Conservation (phyloP, 2,113 vertebrate genomes). For the Pteropus alecto region DNA sequence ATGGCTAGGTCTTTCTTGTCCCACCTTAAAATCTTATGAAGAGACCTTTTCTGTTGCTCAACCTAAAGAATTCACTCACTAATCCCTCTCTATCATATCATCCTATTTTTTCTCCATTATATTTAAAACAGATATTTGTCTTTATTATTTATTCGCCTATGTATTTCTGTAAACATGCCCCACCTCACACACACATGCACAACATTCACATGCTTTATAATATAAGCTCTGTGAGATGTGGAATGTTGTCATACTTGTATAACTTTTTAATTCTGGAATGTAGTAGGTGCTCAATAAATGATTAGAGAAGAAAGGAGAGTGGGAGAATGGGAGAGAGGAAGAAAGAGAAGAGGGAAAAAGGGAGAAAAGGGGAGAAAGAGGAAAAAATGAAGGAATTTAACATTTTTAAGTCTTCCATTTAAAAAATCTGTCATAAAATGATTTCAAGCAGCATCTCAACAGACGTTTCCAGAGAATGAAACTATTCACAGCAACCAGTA, state of each 20-base stretch:
- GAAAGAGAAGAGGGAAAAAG: not conserved
- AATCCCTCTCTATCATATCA: not conserved
- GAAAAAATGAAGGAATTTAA: not conserved
- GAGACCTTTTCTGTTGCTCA: not conserved
- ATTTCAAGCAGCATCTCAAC: constrained; percentile 21
- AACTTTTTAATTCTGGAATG: not conserved
- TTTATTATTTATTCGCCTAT: not conserved
- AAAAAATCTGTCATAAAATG: constrained; percentile 10
- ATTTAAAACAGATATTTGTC: constrained; percentile 5
- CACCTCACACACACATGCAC: not conserved
- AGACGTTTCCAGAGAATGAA: constrained; percentile 21
- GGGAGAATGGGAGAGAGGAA: not conserved
- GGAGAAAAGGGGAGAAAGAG: not conserved
- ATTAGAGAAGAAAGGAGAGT: not conserved
- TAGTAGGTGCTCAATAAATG: not conserved
- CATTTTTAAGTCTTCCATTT: not conserved
- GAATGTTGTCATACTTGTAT: not conserved
- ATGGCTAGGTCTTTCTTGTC: not conserved
- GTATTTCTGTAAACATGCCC: not conserved
- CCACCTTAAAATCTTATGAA: not conserved
- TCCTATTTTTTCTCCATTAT: not conserved
- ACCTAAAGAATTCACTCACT: not conserved
- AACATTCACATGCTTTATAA: not conserved
- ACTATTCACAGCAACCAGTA: constrained; percentile 18
- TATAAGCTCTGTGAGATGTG: not conserved